phyloP scores from a whole-genome alignment of 1,140 invertebrate genomes.

The Anadara kagoshimensis region DNA sequence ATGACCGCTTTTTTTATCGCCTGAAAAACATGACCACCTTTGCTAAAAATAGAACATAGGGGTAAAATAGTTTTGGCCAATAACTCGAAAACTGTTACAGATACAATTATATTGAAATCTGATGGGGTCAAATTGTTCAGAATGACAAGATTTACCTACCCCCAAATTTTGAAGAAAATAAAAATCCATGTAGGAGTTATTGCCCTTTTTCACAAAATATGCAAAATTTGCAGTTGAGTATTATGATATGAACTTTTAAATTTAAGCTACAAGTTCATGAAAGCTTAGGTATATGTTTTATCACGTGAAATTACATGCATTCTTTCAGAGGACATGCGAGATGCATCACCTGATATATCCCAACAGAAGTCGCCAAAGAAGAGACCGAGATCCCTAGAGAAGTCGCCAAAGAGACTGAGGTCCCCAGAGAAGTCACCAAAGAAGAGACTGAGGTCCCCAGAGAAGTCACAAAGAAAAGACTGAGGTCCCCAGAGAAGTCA shows the following conservation, averaged over 20 bases:
- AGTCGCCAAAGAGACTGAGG: neutral
- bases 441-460: conserved; percentile 2
- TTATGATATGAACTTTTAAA: conserved; percentile 2
- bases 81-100: conserved; percentile 4
- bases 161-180: conserved; percentile 3
- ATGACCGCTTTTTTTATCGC: neutral
- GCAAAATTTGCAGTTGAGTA: neutral
- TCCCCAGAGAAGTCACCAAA: conserved; percentile 11
- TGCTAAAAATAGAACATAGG: conserved; percentile 15
- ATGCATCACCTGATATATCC: conserved; percentile 3
- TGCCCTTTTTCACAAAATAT: conserved; percentile 13
- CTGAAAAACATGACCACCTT: neutral
- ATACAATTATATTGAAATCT: conserved; percentile 2
- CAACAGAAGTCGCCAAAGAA: neutral
- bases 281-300: conserved; percentile 1
- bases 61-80: neutral
- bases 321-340: conserved; percentile 7
- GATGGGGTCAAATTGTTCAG: conserved; percentile 9
- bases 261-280: conserved; percentile 6
- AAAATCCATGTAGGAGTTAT: conserved; percentile 2
- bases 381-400: conserved; percentile 6
- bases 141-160: conserved; percentile 4
- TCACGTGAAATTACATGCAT: conserved; percentile 3
- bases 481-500: conserved; percentile 1
- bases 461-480: neutral